A percentile compares a stretch with the other conserved stretches of the same genome.
Evolutionary conservation across 2,888 invertebrate species (phyloP).

Genomic region (Amblyjoppa proteus): DNA sequence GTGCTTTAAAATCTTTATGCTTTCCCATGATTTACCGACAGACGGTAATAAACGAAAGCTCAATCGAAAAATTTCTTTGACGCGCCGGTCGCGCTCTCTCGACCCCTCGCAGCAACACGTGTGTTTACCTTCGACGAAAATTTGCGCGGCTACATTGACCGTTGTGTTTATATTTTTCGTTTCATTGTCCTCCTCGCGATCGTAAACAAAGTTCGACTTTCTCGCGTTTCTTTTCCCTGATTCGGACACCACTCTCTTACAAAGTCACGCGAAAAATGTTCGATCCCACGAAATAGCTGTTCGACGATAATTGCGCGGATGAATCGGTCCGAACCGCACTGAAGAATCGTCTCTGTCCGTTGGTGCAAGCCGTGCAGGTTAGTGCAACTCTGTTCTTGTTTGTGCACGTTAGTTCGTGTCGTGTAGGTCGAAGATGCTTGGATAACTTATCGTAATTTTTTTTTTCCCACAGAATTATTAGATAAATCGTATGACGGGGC

Average conservation of each 20-base stretch:
- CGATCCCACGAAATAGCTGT: neutral
- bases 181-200: neutral
- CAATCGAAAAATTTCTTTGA: no score
- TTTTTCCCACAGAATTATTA: neutral
- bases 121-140: neutral
- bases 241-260: neutral
- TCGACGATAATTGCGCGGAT: neutral
- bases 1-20: no score
- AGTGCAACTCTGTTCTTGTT: neutral
- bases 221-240: neutral
- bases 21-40: neutral
- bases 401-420: neutral
- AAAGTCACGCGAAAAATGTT: neutral
- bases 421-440: neutral
- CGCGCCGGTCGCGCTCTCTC: no score
- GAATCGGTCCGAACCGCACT: no score
- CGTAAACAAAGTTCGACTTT: neutral
- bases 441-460: neutral
- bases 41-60: neutral
- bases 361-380: neutral
- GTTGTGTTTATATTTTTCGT: neutral
- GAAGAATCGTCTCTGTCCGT: neutral
- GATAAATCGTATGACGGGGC: neutral
- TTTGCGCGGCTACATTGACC: neutral
- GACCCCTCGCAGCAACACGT: neutral